phyloP scores from a whole-genome alignment of 2,113 vertebrate genomes.

The Isichthys henryi region DNA sequence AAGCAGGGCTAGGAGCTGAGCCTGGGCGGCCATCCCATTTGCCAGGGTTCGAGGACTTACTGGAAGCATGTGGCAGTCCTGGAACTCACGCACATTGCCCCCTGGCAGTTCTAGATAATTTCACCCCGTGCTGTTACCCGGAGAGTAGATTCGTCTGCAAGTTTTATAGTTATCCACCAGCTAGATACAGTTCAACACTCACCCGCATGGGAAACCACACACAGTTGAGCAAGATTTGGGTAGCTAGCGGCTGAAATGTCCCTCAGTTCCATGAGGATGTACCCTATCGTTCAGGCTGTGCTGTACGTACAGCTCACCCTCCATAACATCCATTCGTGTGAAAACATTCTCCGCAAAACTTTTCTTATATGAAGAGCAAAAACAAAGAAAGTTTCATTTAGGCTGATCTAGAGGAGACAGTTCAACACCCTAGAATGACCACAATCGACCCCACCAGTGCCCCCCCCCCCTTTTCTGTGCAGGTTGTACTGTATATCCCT shows the following conservation, averaged over 20 bases:
- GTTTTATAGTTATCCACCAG: neutral
- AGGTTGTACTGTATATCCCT: neutral
- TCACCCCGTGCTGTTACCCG: neutral
- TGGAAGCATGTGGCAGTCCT: constrained; percentile 16
- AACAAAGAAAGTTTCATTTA: constrained; percentile 20
- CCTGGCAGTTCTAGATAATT: constrained; percentile 25
- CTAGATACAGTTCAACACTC: neutral
- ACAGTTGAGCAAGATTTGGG: neutral
- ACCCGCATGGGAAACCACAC: neutral
- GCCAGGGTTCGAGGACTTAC: constrained; percentile 16
- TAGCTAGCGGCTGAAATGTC: neutral
- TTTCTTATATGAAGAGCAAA: neutral
- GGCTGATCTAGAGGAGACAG: constrained; percentile 37
- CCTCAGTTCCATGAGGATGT: neutral
- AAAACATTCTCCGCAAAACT: constrained; percentile 20
- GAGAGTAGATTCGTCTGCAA: neutral
- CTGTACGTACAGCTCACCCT: neutral
- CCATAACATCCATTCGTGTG: constrained; percentile 16
- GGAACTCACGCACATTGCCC: constrained; percentile 32
- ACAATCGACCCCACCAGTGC: constrained; percentile 45
- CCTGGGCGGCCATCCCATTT: neutral
- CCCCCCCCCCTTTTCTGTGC: neutral
- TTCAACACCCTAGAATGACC: constrained; percentile 38
- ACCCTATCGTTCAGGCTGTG: neutral
- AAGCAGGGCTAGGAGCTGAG: constrained; percentile 54